These are phyloP conservation scores for Troides aeacus DNA, from an alignment of 2,888 invertebrate species.

Conservation along the genomic window DNA sequence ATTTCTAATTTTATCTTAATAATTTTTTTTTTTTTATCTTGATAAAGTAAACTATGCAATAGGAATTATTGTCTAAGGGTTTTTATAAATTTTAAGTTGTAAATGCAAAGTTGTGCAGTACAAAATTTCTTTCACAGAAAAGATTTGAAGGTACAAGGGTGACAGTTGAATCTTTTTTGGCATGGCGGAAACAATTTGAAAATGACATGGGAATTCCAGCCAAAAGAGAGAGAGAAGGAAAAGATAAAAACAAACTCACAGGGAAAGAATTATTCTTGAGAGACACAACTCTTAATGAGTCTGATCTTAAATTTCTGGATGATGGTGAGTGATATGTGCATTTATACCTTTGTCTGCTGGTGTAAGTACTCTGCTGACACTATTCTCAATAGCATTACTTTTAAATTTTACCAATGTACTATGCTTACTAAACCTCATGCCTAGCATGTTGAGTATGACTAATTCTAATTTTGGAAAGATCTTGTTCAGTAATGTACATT, in stretches of 20 bases:
- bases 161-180: slow-evolving; percentile 95
- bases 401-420: no score
- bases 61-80: no score
- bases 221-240: slow-evolving; percentile 84
- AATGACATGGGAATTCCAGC: slow-evolving; percentile 89
- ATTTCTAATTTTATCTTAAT: no score
- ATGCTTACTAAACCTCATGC: no score
- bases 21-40: no score
- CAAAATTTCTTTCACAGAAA: slow-evolving; percentile 80
- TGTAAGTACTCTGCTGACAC: no score
- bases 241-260: slow-evolving; percentile 90
- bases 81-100: background rate
- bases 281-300: slow-evolving; percentile 96
- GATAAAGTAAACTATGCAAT: no score
- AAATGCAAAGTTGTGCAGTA: background rate
- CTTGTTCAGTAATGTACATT: no score
- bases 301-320: slow-evolving; percentile 96
- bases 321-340: slow-evolving; percentile 80
- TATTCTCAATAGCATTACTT: no score
- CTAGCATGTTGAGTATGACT: no score
- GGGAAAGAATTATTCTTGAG: slow-evolving; percentile 96
- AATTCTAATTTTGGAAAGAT: no score
- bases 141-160: slow-evolving; percentile 97
- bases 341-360: no score
- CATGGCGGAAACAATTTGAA: slow-evolving; percentile 97